phyloP scores from a whole-genome alignment of 2,113 vertebrate species.

The Erythrocercus mccallii region DNA sequence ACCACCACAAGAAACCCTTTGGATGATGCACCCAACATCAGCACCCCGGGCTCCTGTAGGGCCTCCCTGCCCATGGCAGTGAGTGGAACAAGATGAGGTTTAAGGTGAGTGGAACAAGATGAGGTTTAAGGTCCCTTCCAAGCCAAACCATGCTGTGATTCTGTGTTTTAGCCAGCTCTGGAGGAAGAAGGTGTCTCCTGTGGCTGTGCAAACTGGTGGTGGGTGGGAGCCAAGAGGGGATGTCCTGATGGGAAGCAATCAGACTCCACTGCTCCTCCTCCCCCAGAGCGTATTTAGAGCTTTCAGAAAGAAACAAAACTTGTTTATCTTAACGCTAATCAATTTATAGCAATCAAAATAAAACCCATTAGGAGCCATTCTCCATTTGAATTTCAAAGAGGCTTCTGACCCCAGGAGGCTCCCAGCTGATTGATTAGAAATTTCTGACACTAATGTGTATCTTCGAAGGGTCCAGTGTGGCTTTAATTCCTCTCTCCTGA shows the following conservation, averaged over 20 bases:
- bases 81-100: background rate
- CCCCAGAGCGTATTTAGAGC: conserved; percentile 56
- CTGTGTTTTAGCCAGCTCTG: background rate
- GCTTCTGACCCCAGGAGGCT: conserved; percentile 67
- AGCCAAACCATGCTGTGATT: background rate
- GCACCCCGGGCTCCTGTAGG: too few species aligned
- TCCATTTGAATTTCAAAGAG: conserved; percentile 61
- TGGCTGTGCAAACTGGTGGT: background rate
- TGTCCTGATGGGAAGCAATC: background rate
- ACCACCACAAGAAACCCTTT: too few species aligned
- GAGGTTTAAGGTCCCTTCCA: background rate
- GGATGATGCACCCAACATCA: too few species aligned
- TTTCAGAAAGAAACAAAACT: conserved; percentile 59
- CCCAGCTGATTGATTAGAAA: conserved; percentile 74
- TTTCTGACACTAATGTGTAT: conserved; percentile 77
- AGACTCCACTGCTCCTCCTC: background rate
- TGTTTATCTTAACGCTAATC: conserved; percentile 65
- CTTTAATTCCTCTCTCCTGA: conserved; percentile 62
- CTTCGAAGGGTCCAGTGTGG: conserved; percentile 57
- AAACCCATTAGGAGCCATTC: conserved; percentile 73
- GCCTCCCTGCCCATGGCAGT: too few species aligned
- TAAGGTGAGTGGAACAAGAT: background rate
- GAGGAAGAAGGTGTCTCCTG: background rate
- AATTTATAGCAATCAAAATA: conserved; percentile 76
- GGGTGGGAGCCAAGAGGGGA: background rate